These are phyloP conservation scores for Stenodema calcarata DNA, from an alignment of 2,888 invertebrate genomes.

Conservation along the genomic window DNA sequence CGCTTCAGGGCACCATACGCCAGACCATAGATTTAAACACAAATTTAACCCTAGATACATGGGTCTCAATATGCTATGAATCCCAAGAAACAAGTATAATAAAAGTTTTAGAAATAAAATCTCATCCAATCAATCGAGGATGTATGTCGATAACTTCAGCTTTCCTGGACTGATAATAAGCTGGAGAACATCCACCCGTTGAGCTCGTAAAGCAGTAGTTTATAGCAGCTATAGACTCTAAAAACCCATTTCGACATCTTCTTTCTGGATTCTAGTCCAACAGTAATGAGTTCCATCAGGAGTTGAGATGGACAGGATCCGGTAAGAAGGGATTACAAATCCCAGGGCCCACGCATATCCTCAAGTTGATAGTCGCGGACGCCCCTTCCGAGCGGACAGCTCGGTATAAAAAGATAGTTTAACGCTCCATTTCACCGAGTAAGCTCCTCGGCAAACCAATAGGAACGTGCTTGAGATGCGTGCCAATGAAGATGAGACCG, in stretches of 20 bases:
- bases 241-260: not conserved
- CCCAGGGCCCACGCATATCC: not conserved
- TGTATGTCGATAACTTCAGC: no score
- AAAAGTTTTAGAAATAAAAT: no score
- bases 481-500: constrained; percentile 9
- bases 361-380: not conserved
- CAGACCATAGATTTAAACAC: no score
- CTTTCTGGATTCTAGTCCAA: not conserved
- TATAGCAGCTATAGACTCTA: not conserved
- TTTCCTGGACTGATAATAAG: no score
- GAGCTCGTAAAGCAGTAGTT: not conserved
- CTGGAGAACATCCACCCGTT: no score
- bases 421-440: constrained; percentile 27
- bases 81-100: no score
- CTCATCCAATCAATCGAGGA: no score
- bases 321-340: not conserved
- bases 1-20: no score
- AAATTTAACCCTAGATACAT: no score
- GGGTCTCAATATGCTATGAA: no score
- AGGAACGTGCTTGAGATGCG: constrained; percentile 15
- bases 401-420: constrained; percentile 18
- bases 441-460: constrained; percentile 13
- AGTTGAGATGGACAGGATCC: not conserved
- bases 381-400: not conserved
- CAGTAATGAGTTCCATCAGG: not conserved